A percentile compares a stretch with the other conserved stretches of the same genome.
These are phyloP conservation scores for Phalloptychus januarius DNA, from an alignment of 2,797 vertebrate species.

Conservation along the genomic window DNA sequence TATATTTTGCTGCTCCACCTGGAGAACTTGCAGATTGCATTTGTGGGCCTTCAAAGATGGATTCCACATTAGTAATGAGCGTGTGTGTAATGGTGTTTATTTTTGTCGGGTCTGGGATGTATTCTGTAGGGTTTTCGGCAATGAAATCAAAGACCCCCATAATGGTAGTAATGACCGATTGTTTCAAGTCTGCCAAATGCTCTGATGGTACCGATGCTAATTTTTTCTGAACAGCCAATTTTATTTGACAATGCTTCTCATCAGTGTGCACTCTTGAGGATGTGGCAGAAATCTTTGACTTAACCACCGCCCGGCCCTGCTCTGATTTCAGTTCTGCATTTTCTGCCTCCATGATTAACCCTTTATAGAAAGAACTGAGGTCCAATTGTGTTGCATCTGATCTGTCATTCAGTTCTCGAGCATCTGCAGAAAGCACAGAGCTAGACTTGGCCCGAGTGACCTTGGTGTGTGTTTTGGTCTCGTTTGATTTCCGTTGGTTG, in stretches of 20 bases:
- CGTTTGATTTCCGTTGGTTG: not conserved
- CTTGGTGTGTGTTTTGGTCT: not conserved
- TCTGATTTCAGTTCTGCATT: not conserved
- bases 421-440: not conserved
- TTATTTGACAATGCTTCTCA: not conserved
- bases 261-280: not conserved
- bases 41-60: not conserved
- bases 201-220: not conserved
- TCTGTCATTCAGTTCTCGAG: not conserved
- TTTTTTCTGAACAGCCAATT: not conserved
- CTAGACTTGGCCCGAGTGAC: not conserved
- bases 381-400: not conserved
- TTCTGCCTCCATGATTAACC: not conserved
- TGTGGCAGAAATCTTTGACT: not conserved
- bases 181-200: not conserved
- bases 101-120: not conserved
- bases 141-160: not conserved
- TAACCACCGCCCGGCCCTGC: not conserved
- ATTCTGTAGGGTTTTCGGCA: not conserved
- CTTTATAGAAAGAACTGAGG: not conserved
- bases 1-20: not conserved
- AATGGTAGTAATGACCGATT: not conserved
- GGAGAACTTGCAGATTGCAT: not conserved
- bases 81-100: not conserved
- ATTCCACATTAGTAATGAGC: not conserved